Evolutionary conservation across 2,113 vertebrate genomes (phyloP), one percentile per base, ranked within the genome.

Genomic region (Amblyopsis rosae): DNA sequence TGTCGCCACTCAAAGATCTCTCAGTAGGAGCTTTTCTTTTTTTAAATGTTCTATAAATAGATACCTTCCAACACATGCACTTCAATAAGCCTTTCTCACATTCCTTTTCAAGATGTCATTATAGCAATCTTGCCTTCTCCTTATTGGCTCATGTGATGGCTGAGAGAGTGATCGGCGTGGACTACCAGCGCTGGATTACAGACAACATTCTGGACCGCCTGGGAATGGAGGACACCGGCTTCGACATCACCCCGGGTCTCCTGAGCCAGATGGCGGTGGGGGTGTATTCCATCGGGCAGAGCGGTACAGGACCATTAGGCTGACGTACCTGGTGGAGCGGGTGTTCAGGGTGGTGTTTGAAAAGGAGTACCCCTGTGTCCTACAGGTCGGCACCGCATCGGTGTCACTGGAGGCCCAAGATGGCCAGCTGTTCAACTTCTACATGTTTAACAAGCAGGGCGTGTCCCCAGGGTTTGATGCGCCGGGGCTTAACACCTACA

Each of bases 91-190:
- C 12, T 60, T 10, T 17, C 19, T 1, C 6, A 64, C 15, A 63
- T 1, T 15, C 26, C 51, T 8, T 26, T 45, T 73, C 2, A 77
- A 99, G 96, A 62, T 98, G 98, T 82, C 96, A 98, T 76, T 99
- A 98, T 85, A 98, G 96, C 82, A 97, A 96, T 41, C 75, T 98
- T 55, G 97, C 96, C 67, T 98, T 98, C 88, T 97, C 96, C 0
- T 87, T 98, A 62, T 80, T 98, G 82, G 96, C 96, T 9, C 95
- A 98, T 0, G 91, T 97, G 12, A 88, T 99, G 83, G 94, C 95
- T 0, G 90, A 94, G 12, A 93, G 93, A 4, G 92, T 94, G 0
- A 87, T 88, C 0, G 86, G 93, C 0, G 85, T 90, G 0, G 92
- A 96, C 56, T 98, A 96, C 82, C 94, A 98, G 87, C 93, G 82